Conservation (phyloP, 2,113 vertebrate species). For the Probosciger aterrimus region DNA sequence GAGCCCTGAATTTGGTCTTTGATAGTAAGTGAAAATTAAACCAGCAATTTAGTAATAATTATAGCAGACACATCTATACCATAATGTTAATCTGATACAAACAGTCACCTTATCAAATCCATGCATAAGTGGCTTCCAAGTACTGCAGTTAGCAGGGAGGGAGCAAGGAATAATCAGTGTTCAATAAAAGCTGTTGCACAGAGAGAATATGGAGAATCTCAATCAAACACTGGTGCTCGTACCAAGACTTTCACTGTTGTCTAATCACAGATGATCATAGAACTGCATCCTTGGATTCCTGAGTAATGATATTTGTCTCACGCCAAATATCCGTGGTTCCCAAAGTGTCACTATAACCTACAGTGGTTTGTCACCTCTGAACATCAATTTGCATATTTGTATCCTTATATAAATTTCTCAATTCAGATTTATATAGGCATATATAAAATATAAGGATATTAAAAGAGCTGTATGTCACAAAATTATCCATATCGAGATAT, state of each 20-base stretch:
- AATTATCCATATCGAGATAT: neutral
- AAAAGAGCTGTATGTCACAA: neutral
- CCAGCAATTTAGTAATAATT: neutral
- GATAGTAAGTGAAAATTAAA: neutral
- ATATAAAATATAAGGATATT: neutral
- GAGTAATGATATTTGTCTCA: neutral
- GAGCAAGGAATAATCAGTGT: neutral
- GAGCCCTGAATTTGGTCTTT: neutral
- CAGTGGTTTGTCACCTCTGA: neutral
- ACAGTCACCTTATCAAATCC: neutral
- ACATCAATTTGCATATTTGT: neutral
- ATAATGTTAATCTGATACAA: neutral
- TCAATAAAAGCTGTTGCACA: neutral
- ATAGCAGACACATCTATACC: neutral
- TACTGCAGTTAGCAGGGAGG: neutral
- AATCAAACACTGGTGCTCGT: rapidly evolving
- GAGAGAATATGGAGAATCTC: neutral
- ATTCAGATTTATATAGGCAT: neutral
- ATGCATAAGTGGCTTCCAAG: neutral
- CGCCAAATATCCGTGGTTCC: rapidly evolving
- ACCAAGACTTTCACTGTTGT: neutral
- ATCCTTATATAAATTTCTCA: neutral
- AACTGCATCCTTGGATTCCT: neutral
- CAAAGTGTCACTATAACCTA: neutral
- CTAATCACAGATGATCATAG: neutral